Conservation (phyloP, 1,140 invertebrate genomes). For the Teleogryllus occipitalis region DNA sequence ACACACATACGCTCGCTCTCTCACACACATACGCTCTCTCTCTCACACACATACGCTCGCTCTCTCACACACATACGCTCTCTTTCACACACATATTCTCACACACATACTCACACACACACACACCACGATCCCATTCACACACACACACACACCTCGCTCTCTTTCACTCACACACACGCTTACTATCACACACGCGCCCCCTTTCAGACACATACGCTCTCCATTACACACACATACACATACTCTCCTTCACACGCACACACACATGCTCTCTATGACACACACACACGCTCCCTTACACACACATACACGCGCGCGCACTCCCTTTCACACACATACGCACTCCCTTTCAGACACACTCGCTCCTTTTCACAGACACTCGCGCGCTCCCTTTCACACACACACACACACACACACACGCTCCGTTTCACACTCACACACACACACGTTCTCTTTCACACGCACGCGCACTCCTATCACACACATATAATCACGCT, state of each 20-base stretch:
- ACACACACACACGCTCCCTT: slow-evolving; percentile 11
- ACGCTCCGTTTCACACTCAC: not conserved
- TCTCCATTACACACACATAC: no score
- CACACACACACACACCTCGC: not conserved
- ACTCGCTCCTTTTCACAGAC: not conserved
- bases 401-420: not conserved
- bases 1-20: slow-evolving; percentile 7
- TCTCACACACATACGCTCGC: slow-evolving; percentile 9
- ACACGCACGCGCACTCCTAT: not conserved
- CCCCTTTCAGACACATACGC: not conserved
- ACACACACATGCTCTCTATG: not conserved
- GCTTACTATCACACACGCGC: not conserved
- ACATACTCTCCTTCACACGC: slow-evolving; percentile 10
- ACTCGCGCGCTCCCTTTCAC: not conserved
- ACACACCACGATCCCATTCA: not conserved
- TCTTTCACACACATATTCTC: no score
- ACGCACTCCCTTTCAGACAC: slow-evolving; percentile 8
- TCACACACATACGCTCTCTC: slow-evolving; percentile 12
- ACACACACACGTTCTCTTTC: not conserved
- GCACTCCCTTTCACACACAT: slow-evolving; percentile 6
- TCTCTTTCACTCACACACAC: not conserved
- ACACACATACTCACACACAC: no score
- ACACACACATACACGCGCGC: slow-evolving; percentile 12
- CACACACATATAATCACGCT: not conserved
- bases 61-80: slow-evolving; percentile 12